These are phyloP conservation scores for Peromyscus californicus DNA, from an alignment of 2,113 vertebrate species.

Conservation along the genomic window DNA sequence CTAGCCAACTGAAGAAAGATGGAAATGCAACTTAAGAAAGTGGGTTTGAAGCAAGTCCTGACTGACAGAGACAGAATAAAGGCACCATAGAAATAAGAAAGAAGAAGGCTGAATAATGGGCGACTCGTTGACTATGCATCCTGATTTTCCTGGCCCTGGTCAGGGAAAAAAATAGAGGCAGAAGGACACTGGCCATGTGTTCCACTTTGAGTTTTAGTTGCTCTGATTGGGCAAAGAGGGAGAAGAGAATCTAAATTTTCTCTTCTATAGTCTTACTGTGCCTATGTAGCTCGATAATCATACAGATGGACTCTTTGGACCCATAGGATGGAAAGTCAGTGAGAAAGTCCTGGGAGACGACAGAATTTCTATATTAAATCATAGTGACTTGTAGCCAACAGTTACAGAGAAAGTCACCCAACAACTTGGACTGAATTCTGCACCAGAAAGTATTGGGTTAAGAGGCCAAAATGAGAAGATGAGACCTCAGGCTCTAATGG, in stretches of 20 bases:
- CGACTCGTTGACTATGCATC: not conserved
- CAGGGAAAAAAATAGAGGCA: not conserved
- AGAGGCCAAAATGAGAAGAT: not conserved
- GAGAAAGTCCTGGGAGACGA: not conserved
- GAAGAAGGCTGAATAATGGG: no score
- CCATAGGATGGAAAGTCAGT: not conserved
- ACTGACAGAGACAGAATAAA: not conserved
- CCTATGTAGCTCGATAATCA: not conserved
- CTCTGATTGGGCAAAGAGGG: not conserved
- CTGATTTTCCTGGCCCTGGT: no score
- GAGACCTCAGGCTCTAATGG: not conserved
- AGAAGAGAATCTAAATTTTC: not conserved
- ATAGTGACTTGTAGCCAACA: not conserved
- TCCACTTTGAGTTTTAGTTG: not conserved
- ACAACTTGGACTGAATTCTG: not conserved
- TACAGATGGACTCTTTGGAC: not conserved
- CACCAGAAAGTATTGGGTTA: not conserved
- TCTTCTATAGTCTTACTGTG: not conserved
- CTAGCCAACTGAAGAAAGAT: not conserved
- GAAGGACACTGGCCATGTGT: no score
- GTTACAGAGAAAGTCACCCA: not conserved
- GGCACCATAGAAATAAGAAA: not conserved
- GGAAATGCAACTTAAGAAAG: not conserved
- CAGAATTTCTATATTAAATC: not conserved
- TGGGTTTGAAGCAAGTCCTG: not conserved